phyloP scores from a whole-genome alignment of 2,888 invertebrate species.

The Lasioglossum calceatum region DNA sequence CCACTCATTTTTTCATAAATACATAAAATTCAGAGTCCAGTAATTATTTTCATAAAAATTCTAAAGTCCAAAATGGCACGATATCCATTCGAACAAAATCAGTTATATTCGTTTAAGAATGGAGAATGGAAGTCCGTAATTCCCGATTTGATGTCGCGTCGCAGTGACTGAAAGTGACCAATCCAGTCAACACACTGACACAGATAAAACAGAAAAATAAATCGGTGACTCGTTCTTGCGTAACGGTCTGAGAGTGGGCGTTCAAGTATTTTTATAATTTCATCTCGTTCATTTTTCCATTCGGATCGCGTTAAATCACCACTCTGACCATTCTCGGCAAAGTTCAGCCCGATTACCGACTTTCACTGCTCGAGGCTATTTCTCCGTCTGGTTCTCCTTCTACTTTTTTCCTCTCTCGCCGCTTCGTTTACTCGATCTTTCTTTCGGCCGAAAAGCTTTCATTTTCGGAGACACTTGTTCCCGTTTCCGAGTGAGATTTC shows the following conservation, averaged over 20 bases:
- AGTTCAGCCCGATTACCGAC: constrained; percentile 75
- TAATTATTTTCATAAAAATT: neutral
- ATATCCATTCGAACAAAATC: neutral
- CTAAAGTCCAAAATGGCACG: neutral
- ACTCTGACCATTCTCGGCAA: constrained; percentile 69
- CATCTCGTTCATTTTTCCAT: constrained; percentile 44
- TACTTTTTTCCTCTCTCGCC: constrained; percentile 15
- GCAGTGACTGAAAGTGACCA: constrained; percentile 1
- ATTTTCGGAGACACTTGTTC: constrained; percentile 28
- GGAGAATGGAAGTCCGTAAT: neutral
- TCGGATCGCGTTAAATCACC: constrained; percentile 53
- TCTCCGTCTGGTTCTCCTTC: constrained; percentile 35
- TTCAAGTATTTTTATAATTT: constrained; percentile 52
- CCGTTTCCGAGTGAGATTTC: neutral
- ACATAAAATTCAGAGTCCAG: neutral
- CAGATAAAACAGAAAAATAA: constrained; percentile 23
- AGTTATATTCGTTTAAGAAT: too few relatives aligned
- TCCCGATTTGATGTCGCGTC: neutral
- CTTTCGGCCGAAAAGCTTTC: constrained; percentile 42
- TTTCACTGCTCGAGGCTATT: constrained; percentile 79
- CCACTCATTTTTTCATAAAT: neutral
- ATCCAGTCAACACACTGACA: neutral
- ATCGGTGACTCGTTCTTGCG: constrained; percentile 48
- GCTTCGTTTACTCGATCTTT: constrained; percentile 26
- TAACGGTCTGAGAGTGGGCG: constrained; percentile 51